Base-by-base conservation (phyloP, 2,888 invertebrate genomes). In the Pterobdella sp. region DNA sequence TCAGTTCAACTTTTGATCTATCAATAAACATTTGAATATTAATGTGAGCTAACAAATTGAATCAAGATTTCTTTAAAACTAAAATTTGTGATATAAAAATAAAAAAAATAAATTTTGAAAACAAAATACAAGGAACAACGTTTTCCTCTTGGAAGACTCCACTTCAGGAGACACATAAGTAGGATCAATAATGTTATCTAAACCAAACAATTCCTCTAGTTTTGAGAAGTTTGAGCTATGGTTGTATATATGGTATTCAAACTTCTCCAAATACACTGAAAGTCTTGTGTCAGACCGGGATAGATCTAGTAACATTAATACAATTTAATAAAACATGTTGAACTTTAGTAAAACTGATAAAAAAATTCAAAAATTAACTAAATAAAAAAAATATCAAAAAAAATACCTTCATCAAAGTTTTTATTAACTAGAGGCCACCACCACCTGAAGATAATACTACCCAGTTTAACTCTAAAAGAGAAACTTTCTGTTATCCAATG, bases 361-460 rank as follows among this genome's bases (percentile, higher is more conserved):
- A n/a, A n/a, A n/a, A n/a, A n/a, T n/a, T n/a, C n/a, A n/a, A n/a
- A n/a, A n/a, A n/a, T n/a, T n/a, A n/a, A n/a, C n/a, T n/a, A n/a
- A n/a, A n/a, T n/a, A n/a, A n/a, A n/a, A n/a, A n/a, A n/a, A n/a
- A n/a, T n/a, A n/a, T n/a, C n/a, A n/a, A n/a, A 18, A 69, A 52
- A 18, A 34, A 71, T 22, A 93, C 94, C 94, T 89, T 94, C 94
- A 72, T 92, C 92, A 52, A 93, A 91, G 87, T 94, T 93, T 85
- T 93, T 94, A 68, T 93, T 93, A 70, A 94, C 90, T 83, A 94
- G 94, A 49, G 93, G 91, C 77, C 93, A 87, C 97, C 97, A 98
- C 93, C 95, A 98, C 69, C 95, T 88, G 85, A 98, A 97, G 85
- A 96, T 93, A 76, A 95, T 87, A 88, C 94, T 95, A 1, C 96